A percentile compares a stretch with the other conserved stretches of the same genome.
These are phyloP conservation scores for Drosophila lacteicornis DNA, from an alignment of 1,140 invertebrate genomes.

Conservation along the genomic window DNA sequence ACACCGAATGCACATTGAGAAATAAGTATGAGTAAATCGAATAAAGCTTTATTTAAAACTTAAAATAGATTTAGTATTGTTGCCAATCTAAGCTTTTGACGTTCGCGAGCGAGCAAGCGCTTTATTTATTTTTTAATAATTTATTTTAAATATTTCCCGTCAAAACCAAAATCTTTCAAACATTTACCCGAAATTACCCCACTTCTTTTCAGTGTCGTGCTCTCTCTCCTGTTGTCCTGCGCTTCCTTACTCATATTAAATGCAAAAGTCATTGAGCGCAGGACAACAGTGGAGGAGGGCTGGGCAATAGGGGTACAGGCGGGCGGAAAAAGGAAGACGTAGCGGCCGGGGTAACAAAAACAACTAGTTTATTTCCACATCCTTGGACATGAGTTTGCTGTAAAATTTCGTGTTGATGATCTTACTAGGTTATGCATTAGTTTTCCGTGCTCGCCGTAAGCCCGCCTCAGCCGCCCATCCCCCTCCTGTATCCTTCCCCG, in stretches of 20 bases:
- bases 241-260: conserved; percentile 76
- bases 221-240: conserved; percentile 43
- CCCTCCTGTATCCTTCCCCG: not conserved
- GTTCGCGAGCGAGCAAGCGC: too few species aligned
- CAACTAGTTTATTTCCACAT: conserved; percentile 79
- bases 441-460: conserved; percentile 58
- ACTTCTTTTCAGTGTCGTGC: conserved; percentile 19
- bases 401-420: conserved; percentile 85
- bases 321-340: not conserved
- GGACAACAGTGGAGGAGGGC: conserved; percentile 52
- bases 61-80: not conserved
- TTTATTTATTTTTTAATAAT: too few species aligned
- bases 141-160: not conserved
- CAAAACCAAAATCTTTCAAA: not conserved
- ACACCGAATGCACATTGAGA: conserved; percentile 4
- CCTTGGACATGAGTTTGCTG: conserved; percentile 83
- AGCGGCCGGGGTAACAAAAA: conserved; percentile 64
- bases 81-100: too few species aligned
- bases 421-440: conserved; percentile 84
- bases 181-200: too few species aligned
- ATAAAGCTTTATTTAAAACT: too few species aligned
- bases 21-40: not conserved
- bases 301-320: not conserved
- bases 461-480: not conserved
- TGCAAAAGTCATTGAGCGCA: conserved; percentile 83